A percentile compares a stretch with the other conserved stretches of the same genome.
Conservation (phyloP, 2,888 invertebrate genomes). For the Euclidia mi region DNA sequence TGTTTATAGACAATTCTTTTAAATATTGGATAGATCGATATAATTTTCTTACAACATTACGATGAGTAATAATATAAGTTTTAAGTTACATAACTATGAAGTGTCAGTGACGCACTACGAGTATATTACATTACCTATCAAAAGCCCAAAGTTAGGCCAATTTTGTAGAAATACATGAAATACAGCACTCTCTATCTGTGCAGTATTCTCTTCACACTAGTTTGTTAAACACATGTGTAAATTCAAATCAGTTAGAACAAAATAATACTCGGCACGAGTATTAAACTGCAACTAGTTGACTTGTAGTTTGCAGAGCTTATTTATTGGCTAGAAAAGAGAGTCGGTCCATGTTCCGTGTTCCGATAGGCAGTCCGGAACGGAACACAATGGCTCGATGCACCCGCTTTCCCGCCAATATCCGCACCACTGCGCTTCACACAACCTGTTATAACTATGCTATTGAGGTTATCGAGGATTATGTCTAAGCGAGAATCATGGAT, state of each 20-base stretch:
- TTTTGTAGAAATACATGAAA: constrained; percentile 5
- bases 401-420: constrained; percentile 63
- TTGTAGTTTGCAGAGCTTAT: not conserved
- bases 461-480: constrained; percentile 28
- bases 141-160: not conserved
- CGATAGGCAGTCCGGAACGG: constrained; percentile 35
- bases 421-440: constrained; percentile 49
- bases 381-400: constrained; percentile 54
- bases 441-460: constrained; percentile 31
- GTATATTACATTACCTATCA: not conserved
- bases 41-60: too few species aligned
- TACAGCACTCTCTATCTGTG: not conserved
- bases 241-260: constrained; percentile 1
- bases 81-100: too few species aligned
- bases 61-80: too few species aligned
- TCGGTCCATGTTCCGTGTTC: constrained; percentile 8
- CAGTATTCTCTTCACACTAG: not conserved
- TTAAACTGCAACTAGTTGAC: constrained; percentile 6
- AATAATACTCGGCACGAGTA: constrained; percentile 2
- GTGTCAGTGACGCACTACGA: too few species aligned
- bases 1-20: too few species aligned
- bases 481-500: constrained; percentile 8
- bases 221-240: not conserved
- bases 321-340: not conserved
- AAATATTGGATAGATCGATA: too few species aligned